Percentiles rank a stretch among this genome's conserved stretches.
Conservation (phyloP, 1,140 invertebrate species). For the Penaeus vannamei region DNA sequence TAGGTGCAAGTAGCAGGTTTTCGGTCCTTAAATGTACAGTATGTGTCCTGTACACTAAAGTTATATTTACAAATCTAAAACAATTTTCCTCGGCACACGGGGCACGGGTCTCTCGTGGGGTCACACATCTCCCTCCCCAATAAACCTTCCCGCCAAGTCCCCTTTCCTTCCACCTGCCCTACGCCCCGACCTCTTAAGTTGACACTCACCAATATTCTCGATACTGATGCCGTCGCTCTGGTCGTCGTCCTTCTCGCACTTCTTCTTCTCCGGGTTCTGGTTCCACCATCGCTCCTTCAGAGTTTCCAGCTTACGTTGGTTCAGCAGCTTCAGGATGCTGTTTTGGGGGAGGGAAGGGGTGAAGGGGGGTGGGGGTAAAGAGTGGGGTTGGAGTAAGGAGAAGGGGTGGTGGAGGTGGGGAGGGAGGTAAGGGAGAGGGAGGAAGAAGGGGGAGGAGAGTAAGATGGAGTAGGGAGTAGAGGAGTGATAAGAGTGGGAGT, state of each 20-base stretch:
- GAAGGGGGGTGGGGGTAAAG: neutral
- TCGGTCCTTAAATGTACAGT: too few species aligned
- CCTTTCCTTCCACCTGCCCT: neutral
- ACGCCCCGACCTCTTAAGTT: neutral
- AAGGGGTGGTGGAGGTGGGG: neutral
- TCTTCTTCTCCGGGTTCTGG: constrained; percentile 82
- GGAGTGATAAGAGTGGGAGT: neutral
- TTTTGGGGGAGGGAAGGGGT: neutral
- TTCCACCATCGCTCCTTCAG: constrained; percentile 98
- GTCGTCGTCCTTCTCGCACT: constrained; percentile 90
- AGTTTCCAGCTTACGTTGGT: constrained; percentile 91
- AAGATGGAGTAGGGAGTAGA: neutral
- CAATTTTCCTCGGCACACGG: too few species aligned
- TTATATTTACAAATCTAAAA: too few species aligned
- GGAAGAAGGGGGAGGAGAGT: too few species aligned
- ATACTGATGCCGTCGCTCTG: constrained; percentile 97
- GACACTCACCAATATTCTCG: constrained; percentile 85
- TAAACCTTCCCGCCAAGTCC: neutral
- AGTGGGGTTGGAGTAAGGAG: neutral
- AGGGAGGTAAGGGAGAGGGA: too few species aligned
- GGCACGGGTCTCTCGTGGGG: too few species aligned
- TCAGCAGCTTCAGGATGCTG: constrained; percentile 93
- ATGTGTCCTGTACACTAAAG: too few species aligned
- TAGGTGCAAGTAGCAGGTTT: too few species aligned
- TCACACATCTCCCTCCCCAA: too few species aligned